Evolutionary conservation across 2,888 invertebrate genomes (phyloP), one percentile per base, ranked within the genome.

Genomic region (Crossocerus cetratus): DNA sequence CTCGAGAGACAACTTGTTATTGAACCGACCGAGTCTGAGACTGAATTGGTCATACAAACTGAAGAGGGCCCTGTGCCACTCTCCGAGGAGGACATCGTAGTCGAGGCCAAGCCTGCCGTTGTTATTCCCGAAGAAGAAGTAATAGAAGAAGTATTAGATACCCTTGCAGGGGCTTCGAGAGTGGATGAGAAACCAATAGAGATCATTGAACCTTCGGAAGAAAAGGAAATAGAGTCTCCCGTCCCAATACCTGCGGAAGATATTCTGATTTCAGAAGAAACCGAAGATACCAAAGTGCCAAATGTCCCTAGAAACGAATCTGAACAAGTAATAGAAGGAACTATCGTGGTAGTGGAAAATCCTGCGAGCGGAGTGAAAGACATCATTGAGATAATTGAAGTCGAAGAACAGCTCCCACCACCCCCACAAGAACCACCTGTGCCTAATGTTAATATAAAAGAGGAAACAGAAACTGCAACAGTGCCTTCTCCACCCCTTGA

Each of bases 41-140:
- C 23, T 3, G 81, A 78, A 3, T 4, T 66, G n/a, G 42, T 78
- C 14, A 68, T 86, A n/a, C 69, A 79, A 3, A 82, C 86, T 5
- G 87, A 87, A 49, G 87, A 87, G 59, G 86, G 86, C 20, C 85
- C 83, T 0, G 20, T 86, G 3, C 86, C 87, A 1, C 68, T 86
- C 11, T 81, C 84, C 8, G 78, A 76, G n/a, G 83, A 83, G 14
- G 83, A 83, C 18, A 63, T 72, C n/a, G 2, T 80, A 1, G 81
- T 82, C 1, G 82, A 80, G 58, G 83, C 82, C 3, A 83, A 82
- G 53, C 81, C 83, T 0, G 82, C 83, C 0, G 32, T 78, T 3
- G 80, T 86, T 16, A 74, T 84, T 65, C 77, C 84, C 2, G 86
- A 82, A 21, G 83, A 80, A 32, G 82, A 80, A 16, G 80, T 76